phyloP scores from a whole-genome alignment of 2,888 invertebrate genomes.

The Euproctis similis region DNA sequence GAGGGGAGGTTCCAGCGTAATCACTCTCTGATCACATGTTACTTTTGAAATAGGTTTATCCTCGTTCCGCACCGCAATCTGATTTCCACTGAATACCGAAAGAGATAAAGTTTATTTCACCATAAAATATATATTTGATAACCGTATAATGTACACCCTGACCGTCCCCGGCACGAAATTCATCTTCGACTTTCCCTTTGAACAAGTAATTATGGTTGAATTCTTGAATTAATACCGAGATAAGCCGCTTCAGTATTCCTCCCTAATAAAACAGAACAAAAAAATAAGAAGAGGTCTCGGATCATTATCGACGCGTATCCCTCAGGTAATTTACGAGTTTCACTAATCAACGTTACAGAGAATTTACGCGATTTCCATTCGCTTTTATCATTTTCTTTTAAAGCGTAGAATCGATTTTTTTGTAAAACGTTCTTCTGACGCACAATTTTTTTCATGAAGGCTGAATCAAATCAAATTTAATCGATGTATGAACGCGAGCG shows the following conservation, averaged over 20 bases:
- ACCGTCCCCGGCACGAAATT: conserved; percentile 38
- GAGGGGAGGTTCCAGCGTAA: conserved; percentile 44
- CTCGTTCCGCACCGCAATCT: conserved; percentile 35
- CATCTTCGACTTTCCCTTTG: conserved; percentile 59
- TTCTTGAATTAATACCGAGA: conserved; percentile 66
- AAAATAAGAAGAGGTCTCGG: conserved; percentile 24
- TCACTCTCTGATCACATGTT: conserved; percentile 70
- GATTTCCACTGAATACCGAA: conserved; percentile 31
- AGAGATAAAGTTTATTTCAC: conserved; percentile 29
- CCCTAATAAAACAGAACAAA: conserved; percentile 23
- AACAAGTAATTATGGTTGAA: conserved; percentile 67
- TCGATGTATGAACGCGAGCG: conserved; percentile 19
- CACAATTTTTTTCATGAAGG: conserved; percentile 14
- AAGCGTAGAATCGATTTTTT: conserved; percentile 9
- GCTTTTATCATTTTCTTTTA: conserved; percentile 12
- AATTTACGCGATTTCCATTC: conserved; percentile 19
- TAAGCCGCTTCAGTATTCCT: conserved; percentile 43
- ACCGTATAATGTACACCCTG: conserved; percentile 37
- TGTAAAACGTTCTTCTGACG: conserved; percentile 8
- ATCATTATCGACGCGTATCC: conserved; percentile 36
- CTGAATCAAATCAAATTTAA: conserved; percentile 17
- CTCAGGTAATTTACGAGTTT: conserved; percentile 32
- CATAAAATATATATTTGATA: conserved; percentile 15
- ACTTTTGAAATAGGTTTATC: conserved; percentile 71
- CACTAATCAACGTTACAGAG: conserved; percentile 25